Evolutionary conservation across 2,888 invertebrate genomes (phyloP), one percentile per base, ranked within the genome.

Genomic region (Drepanosiphum platanoidis): DNA sequence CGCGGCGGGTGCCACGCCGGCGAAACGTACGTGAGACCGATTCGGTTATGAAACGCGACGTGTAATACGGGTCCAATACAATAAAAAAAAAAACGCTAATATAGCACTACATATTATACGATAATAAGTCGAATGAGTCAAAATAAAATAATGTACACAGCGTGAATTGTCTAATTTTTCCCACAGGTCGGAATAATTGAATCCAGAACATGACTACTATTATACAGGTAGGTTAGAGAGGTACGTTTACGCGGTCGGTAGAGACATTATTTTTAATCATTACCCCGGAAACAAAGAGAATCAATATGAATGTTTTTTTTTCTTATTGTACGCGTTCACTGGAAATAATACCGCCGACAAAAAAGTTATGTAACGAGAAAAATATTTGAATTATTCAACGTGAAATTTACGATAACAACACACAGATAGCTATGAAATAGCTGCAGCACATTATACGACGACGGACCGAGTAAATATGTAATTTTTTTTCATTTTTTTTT

Each of bases 321-420:
- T 64, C 9, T 27, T 13, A n/a, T n/a, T n/a, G n/a, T n/a, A n/a
- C 30, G 9, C 8, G n/a, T 27, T 61, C 27, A 22, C 27, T 64
- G 13, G 27, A 30, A 64, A 64, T 27, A 30, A 13, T 11, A 52
- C 52, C 15, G 22, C 52, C 18, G 18, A 64, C 27, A n/a, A 52
- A 13, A n/a, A 36, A 34, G 32, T 58, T 36, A 58, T 75, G 58
- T 46, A 52, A 52, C 39, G 5, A 46, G 46, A 32, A 46, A 74
- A 74, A 22, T 75, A 58, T 58, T 75, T 58, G 75, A 75, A 75
- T 58, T 58, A 75, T 58, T 75, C 75, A 75, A 75, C 27, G n/a
- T 58, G 34, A 36, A 75, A n/a, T 42, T 52, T n/a, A 52, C n/a
- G 75, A 75, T 58, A 34, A 75, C 34, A 42, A 27, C 34, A 66